Evolutionary conservation across 1,140 invertebrate genomes (phyloP).

Genomic region (Conopomorpha cramerella): DNA sequence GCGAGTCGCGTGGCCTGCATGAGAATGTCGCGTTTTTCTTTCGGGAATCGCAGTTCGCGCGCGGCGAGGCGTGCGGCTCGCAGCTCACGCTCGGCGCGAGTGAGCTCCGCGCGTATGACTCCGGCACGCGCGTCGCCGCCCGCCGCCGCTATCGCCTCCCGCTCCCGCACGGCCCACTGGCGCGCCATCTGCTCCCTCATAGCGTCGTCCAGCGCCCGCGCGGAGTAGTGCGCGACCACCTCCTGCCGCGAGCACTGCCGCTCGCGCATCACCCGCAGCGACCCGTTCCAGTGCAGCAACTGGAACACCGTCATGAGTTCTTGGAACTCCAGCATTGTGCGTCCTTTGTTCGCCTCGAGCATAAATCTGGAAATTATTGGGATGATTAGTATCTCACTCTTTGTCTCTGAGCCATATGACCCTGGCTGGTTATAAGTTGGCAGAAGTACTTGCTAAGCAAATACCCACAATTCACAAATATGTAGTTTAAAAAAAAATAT

Average conservation of each 20-base stretch:
- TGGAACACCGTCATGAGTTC: constrained; percentile 97
- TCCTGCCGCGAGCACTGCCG: constrained; percentile 93
- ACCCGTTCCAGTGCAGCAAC: constrained; percentile 94
- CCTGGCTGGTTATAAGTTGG: too few relatives aligned
- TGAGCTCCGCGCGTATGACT: constrained; percentile 79
- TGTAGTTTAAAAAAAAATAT: too few relatives aligned
- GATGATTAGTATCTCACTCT: too few relatives aligned
- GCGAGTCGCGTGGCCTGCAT: constrained; percentile 83
- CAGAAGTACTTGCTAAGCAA: too few relatives aligned
- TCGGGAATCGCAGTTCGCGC: constrained; percentile 88
- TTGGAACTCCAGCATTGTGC: constrained; percentile 95
- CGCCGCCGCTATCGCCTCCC: constrained; percentile 66
- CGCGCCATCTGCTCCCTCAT: constrained; percentile 96
- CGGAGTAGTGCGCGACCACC: constrained; percentile 93
- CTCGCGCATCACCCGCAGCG: constrained; percentile 88
- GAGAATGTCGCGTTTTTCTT: constrained; percentile 94
- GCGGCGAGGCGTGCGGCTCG: constrained; percentile 89
- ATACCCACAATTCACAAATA: too few relatives aligned
- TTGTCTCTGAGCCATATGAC: too few relatives aligned
- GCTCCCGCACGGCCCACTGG: constrained; percentile 91
- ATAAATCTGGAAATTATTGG: too few relatives aligned
- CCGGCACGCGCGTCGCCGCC: too few relatives aligned
- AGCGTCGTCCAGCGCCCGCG: constrained; percentile 87
- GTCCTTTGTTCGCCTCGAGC: constrained; percentile 89
- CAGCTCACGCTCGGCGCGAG: constrained; percentile 83